Conservation (phyloP, 92 coral and sea anemone genomes). For the Porites rus region DNA sequence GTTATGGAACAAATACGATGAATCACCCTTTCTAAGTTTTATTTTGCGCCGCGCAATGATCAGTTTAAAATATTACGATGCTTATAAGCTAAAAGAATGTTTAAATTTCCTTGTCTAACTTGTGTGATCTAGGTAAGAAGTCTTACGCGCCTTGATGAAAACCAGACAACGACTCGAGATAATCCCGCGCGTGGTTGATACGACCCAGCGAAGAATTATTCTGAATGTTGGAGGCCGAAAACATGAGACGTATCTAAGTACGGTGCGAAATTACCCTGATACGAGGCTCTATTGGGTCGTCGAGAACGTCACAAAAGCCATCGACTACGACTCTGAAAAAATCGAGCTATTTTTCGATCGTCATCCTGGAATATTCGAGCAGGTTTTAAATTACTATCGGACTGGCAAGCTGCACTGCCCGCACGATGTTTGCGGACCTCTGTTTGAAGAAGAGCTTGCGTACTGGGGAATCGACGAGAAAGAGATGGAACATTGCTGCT, state of each 20-base stretch:
- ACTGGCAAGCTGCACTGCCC: conserved; percentile 97
- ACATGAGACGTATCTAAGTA: conserved; percentile 90
- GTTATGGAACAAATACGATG: background rate
- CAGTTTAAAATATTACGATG: background rate
- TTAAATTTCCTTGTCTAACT: background rate
- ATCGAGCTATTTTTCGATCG: conserved; percentile 95
- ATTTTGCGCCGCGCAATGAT: background rate
- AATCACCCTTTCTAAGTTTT: background rate
- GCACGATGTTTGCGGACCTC: conserved; percentile 94
- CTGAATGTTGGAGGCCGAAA: conserved; percentile 92
- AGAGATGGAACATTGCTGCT: conserved; percentile 98
- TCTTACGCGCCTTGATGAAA: conserved; percentile 43
- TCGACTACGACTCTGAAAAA: conserved; percentile 92
- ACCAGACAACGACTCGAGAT: conserved; percentile 73
- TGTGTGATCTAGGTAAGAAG: conserved; percentile 20
- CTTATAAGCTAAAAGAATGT: background rate
- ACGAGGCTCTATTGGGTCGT: conserved; percentile 93
- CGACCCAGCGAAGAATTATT: conserved; percentile 77
- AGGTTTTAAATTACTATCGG: conserved; percentile 90
- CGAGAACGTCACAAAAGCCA: conserved; percentile 90
- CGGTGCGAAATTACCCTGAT: conserved; percentile 86
- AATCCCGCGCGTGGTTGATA: conserved; percentile 78
- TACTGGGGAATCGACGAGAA: conserved; percentile 99
- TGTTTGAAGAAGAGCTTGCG: conserved; percentile 91
- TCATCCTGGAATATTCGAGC: conserved; percentile 91